A percentile compares a stretch with the other conserved stretches of the same genome.
Conservation (phyloP, 2,888 invertebrate species). For the Phrixothrix hirtus region DNA sequence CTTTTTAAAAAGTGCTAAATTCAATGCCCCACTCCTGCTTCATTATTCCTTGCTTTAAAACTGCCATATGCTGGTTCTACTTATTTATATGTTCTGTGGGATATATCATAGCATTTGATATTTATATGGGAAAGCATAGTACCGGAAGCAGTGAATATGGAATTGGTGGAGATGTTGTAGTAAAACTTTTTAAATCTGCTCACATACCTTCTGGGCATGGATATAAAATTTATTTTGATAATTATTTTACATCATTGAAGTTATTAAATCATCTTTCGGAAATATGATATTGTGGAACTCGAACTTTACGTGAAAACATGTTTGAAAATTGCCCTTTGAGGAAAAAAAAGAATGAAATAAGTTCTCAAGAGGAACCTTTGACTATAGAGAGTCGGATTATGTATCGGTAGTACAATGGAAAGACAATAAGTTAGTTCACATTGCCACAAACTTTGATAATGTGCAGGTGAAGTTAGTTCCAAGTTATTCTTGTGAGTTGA, state of each 20-base stretch:
- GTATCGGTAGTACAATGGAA: not conserved
- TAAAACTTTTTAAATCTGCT: not conserved
- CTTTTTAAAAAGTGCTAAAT: too few species aligned
- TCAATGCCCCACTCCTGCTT: too few species aligned
- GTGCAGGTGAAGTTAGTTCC: too few species aligned
- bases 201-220: not conserved
- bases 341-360: not conserved
- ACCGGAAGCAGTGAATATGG: too few species aligned
- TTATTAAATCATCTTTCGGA: not conserved
- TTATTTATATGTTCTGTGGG: too few species aligned
- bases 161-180: not conserved
- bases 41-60: too few species aligned
- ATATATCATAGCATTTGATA: not conserved
- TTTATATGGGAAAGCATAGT: too few species aligned
- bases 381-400: not conserved
- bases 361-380: not conserved
- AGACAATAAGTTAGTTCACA: not conserved
- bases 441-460: too few species aligned
- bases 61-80: too few species aligned
- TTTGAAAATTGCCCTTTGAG: not conserved
- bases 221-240: not conserved
- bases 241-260: not conserved
- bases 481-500: not conserved
- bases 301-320: not conserved
- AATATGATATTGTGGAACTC: not conserved